Conservation (phyloP, 2,888 invertebrate genomes). For the Bombylius major region DNA sequence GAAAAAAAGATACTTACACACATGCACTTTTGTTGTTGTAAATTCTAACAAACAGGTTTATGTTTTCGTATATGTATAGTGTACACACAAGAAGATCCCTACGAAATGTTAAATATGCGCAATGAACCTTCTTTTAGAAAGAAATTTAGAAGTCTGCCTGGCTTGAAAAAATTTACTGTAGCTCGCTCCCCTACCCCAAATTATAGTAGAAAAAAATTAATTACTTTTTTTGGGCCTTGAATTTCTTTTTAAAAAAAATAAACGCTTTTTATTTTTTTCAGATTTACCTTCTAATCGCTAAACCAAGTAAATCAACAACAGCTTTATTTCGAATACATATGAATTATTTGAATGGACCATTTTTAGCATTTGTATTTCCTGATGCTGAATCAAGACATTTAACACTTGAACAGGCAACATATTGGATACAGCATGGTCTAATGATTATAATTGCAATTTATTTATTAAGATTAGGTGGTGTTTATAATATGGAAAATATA, state of each 20-base stretch:
- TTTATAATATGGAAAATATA: conserved; percentile 65
- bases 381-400: conserved; percentile 87
- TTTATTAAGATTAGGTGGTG: conserved; percentile 74
- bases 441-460: conserved; percentile 93
- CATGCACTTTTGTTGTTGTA: too few species aligned
- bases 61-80: too few species aligned
- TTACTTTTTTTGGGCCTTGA: too few species aligned
- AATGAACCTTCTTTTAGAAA: too few species aligned
- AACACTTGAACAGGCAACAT: conserved; percentile 82
- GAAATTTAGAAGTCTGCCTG: neutral
- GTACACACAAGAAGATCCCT: too few species aligned
- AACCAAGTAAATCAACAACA: conserved; percentile 69
- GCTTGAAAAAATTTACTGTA: too few species aligned
- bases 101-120: too few species aligned
- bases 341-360: conserved; percentile 85
- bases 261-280: conserved; percentile 37
- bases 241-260: neutral
- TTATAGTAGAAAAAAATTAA: too few species aligned
- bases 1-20: too few species aligned
- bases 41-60: too few species aligned
- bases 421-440: conserved; percentile 92
- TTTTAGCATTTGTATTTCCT: conserved; percentile 85
- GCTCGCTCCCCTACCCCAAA: too few species aligned
- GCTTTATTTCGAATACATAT: conserved; percentile 81
- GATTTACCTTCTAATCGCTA: conserved; percentile 81